Conservation (phyloP, 1,140 invertebrate genomes). For the Neodiprion pinetum region DNA sequence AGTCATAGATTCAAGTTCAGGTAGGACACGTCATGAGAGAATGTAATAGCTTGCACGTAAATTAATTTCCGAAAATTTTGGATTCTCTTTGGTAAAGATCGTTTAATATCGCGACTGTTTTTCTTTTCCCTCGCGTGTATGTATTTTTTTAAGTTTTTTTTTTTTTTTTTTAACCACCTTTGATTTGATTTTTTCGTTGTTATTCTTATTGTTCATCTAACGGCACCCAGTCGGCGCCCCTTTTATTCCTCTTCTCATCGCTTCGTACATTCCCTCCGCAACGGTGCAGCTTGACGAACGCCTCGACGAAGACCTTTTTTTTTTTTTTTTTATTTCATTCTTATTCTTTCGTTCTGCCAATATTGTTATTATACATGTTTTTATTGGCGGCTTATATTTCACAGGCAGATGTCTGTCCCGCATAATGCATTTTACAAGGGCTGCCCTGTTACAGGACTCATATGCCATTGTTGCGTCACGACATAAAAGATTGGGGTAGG, state of each 20-base stretch:
- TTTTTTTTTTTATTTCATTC: slow-evolving; percentile 19
- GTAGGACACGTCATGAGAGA: too few relatives aligned
- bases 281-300: not conserved
- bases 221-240: not conserved
- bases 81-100: not conserved
- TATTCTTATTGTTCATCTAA: not conserved
- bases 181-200: too few relatives aligned
- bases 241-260: slow-evolving; percentile 5
- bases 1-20: too few relatives aligned
- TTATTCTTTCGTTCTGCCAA: not conserved
- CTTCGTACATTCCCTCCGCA: slow-evolving; percentile 6
- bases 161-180: not conserved
- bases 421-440: slow-evolving; percentile 49
- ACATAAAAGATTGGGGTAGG: slow-evolving; percentile 52
- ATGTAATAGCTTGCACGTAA: too few relatives aligned
- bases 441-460: slow-evolving; percentile 49
- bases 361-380: slow-evolving; percentile 37
- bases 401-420: slow-evolving; percentile 52
- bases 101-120: not conserved
- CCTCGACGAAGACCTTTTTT: slow-evolving; percentile 6
- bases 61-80: too few relatives aligned
- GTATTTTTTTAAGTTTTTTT: not conserved
- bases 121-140: not conserved
- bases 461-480: slow-evolving; percentile 43
- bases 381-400: slow-evolving; percentile 61